phyloP scores from a whole-genome alignment of 2,113 vertebrate species.

The Mormyrus iriodes region DNA sequence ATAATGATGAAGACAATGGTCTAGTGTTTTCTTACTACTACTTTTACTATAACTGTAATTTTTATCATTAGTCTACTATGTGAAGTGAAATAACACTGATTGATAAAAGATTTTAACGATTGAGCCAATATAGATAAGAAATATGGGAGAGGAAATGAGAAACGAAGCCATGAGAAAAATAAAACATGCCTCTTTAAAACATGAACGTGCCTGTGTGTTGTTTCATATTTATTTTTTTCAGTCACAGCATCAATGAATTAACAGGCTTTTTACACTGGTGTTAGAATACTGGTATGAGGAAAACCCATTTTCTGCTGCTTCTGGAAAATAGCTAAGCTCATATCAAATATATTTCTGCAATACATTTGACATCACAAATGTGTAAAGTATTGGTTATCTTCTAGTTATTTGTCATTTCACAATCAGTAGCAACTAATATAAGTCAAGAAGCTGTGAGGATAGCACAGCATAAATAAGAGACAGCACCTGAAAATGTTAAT shows the following conservation, averaged over 20 bases:
- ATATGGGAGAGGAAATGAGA: neutral
- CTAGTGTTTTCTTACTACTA: neutral
- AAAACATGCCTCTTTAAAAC: neutral
- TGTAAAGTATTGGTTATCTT: neutral
- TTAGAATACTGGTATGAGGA: neutral
- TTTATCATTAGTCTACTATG: neutral
- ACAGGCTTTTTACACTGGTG: neutral
- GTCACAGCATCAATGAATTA: neutral
- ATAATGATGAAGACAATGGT: too few relatives aligned
- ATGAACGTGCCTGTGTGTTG: neutral
- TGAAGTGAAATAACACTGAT: neutral
- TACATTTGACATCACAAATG: neutral
- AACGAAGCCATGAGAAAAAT: neutral
- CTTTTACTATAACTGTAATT: neutral
- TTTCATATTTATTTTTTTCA: neutral
- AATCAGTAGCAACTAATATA: neutral
- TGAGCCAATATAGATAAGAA: neutral
- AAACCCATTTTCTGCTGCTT: neutral
- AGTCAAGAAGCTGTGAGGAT: neutral
- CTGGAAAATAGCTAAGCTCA: neutral
- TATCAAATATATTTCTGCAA: neutral
- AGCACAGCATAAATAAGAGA: neutral
- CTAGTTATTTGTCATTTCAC: neutral
- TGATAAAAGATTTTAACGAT: neutral
- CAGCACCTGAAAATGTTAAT: neutral